Evolutionary conservation across 1,140 invertebrate genomes (phyloP).

Genomic region (Drosophila mayri): DNA sequence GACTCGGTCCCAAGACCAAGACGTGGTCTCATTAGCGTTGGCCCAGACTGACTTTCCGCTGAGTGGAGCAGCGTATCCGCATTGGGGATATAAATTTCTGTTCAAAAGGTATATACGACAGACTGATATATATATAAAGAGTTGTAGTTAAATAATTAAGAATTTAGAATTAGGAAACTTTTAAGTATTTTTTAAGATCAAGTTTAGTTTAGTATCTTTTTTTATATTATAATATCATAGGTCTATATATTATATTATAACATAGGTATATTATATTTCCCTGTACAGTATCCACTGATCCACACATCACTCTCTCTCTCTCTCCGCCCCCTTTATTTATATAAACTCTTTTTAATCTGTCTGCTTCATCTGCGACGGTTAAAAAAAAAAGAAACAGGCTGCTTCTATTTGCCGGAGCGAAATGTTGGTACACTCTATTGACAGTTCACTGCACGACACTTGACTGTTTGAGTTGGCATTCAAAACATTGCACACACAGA

Average conservation of each 20-base stretch:
- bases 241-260: too few relatives aligned
- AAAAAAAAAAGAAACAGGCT: slow-evolving; percentile 24
- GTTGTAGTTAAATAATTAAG: neutral
- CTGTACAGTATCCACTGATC: neutral
- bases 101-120: too few relatives aligned
- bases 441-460: slow-evolving; percentile 83
- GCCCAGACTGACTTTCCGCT: slow-evolving; percentile 32
- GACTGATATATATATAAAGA: neutral
- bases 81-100: neutral
- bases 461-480: slow-evolving; percentile 83
- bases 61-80: slow-evolving; percentile 1
- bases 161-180: too few relatives aligned
- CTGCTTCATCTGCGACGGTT: slow-evolving; percentile 62
- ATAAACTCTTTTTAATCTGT: slow-evolving; percentile 51
- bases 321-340: slow-evolving; percentile 17
- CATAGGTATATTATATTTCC: too few relatives aligned
- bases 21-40: slow-evolving; percentile 73
- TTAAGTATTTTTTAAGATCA: too few relatives aligned
- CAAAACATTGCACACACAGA: slow-evolving; percentile 66
- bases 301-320: too few relatives aligned
- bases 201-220: too few relatives aligned
- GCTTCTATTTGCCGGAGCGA: slow-evolving; percentile 60
- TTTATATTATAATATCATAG: too few relatives aligned
- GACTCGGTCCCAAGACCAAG: slow-evolving; percentile 32
- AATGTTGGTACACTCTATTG: slow-evolving; percentile 79